These are phyloP conservation scores for Heliconius ismenius DNA, from an alignment of 2,888 invertebrate genomes.

Conservation along the genomic window DNA sequence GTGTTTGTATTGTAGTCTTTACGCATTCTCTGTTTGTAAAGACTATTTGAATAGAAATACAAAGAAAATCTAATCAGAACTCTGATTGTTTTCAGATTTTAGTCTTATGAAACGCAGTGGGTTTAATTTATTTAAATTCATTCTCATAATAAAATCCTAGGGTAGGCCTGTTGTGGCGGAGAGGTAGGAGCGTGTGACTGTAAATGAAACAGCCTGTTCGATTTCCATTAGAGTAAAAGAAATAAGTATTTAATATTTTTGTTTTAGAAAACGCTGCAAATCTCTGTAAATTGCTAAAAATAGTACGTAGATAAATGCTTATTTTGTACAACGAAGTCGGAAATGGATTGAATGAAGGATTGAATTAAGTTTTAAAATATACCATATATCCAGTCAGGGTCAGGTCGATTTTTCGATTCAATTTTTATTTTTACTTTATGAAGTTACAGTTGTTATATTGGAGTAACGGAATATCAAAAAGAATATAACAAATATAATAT, in stretches of 20 bases:
- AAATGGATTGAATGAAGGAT: not conserved
- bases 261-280: no score
- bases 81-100: not conserved
- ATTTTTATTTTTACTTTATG: not conserved
- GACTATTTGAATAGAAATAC: not conserved
- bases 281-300: no score
- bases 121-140: no score
- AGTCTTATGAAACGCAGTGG: not conserved
- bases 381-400: not conserved
- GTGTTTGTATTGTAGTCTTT: not conserved
- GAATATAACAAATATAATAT: not conserved
- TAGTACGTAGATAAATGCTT: no score
- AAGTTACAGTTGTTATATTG: not conserved
- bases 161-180: no score
- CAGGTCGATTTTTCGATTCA: not conserved
- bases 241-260: no score
- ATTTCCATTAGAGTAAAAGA: no score
- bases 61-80: not conserved
- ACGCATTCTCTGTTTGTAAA: not conserved
- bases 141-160: no score
- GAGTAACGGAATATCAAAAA: not conserved
- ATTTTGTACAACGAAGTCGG: not conserved
- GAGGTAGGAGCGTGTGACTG: no score
- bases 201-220: no score
- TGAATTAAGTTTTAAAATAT: not conserved